Percentiles rank a stretch among this genome's conserved stretches.
phyloP scores from a whole-genome alignment of 1,140 invertebrate genomes.

The Amphibalanus amphitrite region DNA sequence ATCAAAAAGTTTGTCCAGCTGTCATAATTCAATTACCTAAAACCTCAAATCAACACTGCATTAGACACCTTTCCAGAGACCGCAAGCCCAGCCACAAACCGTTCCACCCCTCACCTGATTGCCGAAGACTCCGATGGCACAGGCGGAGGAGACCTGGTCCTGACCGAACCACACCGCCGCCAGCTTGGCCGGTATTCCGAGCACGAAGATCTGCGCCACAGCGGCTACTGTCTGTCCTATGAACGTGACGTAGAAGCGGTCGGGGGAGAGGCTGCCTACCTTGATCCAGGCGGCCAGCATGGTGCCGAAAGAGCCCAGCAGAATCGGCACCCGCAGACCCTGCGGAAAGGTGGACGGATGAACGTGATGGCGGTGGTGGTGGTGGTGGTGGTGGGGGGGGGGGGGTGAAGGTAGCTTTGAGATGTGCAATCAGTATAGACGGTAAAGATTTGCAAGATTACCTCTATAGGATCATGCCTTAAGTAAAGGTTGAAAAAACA shows the following conservation, averaged over 20 bases:
- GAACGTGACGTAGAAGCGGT: constrained; percentile 71
- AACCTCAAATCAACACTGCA: constrained; percentile 15
- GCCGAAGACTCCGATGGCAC: constrained; percentile 93
- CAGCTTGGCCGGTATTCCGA: constrained; percentile 68
- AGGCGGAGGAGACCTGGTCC: constrained; percentile 86
- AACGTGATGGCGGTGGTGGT: too few relatives aligned
- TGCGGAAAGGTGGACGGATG: constrained; percentile 25
- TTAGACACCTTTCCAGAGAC: not conserved
- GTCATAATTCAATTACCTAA: too few relatives aligned
- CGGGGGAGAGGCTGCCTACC: constrained; percentile 46
- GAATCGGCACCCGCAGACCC: constrained; percentile 65
- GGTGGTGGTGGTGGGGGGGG: too few relatives aligned
- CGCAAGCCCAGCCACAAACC: too few relatives aligned
- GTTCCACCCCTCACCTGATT: constrained; percentile 59
- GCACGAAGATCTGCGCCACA: constrained; percentile 68
- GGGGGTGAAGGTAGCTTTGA: too few relatives aligned
- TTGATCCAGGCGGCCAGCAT: constrained; percentile 86
- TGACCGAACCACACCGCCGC: constrained; percentile 96
- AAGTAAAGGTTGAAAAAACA: too few relatives aligned
- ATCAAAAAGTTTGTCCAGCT: too few relatives aligned
- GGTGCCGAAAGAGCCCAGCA: constrained; percentile 75
- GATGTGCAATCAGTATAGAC: too few relatives aligned
- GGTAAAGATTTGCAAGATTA: too few relatives aligned
- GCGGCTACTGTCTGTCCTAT: constrained; percentile 76
- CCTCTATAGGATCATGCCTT: too few relatives aligned